Percentiles rank a stretch among this genome's conserved stretches.
These are phyloP conservation scores for Ceuthmochares aereus DNA, from an alignment of 2,113 vertebrate genomes.

Conservation along the genomic window DNA sequence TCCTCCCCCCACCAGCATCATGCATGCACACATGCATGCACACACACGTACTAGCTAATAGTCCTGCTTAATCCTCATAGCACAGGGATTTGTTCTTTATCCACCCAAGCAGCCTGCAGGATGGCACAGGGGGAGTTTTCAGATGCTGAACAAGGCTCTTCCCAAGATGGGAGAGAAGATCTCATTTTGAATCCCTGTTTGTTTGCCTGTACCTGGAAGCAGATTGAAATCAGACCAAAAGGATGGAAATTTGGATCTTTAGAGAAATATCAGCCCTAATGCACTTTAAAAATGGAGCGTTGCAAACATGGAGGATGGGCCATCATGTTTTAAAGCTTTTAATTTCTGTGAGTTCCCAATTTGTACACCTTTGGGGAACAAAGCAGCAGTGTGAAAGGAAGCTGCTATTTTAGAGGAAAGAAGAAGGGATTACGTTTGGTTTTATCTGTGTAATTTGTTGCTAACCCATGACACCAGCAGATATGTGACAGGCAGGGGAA, in stretches of 20 bases:
- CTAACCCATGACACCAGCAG: not conserved
- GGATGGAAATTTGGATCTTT: not conserved
- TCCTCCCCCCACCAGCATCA: not conserved
- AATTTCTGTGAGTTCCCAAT: not conserved
- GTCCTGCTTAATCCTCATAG: not conserved
- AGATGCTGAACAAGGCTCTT: not conserved
- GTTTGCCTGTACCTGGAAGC: not conserved
- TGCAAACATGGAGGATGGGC: not conserved
- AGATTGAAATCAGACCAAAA: not conserved
- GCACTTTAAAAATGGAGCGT: not conserved
- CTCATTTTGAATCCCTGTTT: not conserved
- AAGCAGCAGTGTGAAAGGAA: not conserved
- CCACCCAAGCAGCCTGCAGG: not conserved
- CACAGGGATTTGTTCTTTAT: slow-evolving; percentile 1
- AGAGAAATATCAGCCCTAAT: not conserved
- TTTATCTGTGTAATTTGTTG: not conserved
- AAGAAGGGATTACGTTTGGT: not conserved
- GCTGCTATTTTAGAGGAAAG: not conserved
- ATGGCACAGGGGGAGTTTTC: not conserved
- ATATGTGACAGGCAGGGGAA: not conserved
- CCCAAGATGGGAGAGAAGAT: not conserved
- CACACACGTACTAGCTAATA: not conserved
- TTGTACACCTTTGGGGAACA: not conserved
- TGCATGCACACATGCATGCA: not conserved
- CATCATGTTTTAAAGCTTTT: not conserved